Conservation (phyloP, 2,888 invertebrate genomes). For the Folsomia manolachei region DNA sequence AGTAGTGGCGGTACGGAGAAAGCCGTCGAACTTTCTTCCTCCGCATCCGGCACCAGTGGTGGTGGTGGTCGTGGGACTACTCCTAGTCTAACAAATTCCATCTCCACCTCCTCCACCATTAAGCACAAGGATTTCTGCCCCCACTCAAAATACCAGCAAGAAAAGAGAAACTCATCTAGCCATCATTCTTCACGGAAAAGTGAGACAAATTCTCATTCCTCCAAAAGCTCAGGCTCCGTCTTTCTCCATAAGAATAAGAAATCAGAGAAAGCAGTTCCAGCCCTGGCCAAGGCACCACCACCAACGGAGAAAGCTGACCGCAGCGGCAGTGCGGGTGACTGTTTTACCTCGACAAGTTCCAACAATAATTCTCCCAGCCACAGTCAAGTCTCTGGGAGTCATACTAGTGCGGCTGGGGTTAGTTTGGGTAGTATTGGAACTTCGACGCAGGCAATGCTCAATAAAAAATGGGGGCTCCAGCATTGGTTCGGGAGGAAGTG, state of each 20-base stretch:
- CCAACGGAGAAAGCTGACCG: no score
- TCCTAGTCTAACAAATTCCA: no score
- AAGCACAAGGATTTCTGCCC: constrained; percentile 31
- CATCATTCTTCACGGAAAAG: constrained; percentile 33
- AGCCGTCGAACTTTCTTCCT: constrained; percentile 6
- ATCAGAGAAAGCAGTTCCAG: not conserved
- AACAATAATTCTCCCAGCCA: constrained; percentile 34
- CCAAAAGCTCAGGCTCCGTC: not conserved
- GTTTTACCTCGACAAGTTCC: constrained; percentile 30
- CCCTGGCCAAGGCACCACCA: no score
- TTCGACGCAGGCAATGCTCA: constrained; percentile 7
- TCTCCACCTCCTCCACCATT: constrained; percentile 13
- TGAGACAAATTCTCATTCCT: constrained; percentile 15
- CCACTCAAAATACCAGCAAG: constrained; percentile 33
- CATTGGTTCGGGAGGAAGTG: not conserved
- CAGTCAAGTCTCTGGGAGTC: constrained; percentile 14
- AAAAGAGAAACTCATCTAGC: not conserved
- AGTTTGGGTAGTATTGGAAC: constrained; percentile 13
- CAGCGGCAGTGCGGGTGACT: constrained; percentile 18
- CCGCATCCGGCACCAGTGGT: not conserved
- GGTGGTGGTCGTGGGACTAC: no score
- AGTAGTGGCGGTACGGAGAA: not conserved
- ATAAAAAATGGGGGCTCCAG: not conserved
- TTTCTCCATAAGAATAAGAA: constrained; percentile 1
- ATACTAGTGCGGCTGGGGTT: not conserved